Conservation (phyloP, 1,140 invertebrate genomes). For the Eulimnadia texana region DNA sequence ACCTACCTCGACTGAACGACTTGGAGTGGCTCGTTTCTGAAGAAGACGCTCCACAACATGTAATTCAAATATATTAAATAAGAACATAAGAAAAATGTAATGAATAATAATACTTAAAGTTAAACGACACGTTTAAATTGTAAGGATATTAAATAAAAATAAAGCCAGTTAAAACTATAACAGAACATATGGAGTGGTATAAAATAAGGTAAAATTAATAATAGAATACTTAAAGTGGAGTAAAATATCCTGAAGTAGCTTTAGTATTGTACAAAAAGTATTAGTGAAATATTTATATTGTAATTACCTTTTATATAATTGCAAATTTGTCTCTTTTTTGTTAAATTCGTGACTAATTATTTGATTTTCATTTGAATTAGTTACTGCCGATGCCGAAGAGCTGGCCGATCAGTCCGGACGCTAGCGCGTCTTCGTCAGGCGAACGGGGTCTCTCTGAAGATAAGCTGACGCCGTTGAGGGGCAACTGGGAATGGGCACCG, state of each 20-base stretch:
- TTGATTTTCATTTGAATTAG: constrained; percentile 25
- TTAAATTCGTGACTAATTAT: neutral
- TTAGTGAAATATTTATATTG: constrained; percentile 6
- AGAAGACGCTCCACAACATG: constrained; percentile 56
- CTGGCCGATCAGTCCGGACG: constrained; percentile 47
- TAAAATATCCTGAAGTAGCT: too few relatives aligned
- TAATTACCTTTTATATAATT: neutral
- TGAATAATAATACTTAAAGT: too few relatives aligned
- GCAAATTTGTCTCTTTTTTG: neutral
- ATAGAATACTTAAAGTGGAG: too few relatives aligned
- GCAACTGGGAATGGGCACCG: constrained; percentile 69
- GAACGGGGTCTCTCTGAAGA: constrained; percentile 27
- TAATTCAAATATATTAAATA: too few relatives aligned
- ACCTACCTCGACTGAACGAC: constrained; percentile 59
- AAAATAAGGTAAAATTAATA: too few relatives aligned
- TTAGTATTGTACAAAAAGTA: neutral
- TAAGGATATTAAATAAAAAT: too few relatives aligned
- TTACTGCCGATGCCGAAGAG: constrained; percentile 59
- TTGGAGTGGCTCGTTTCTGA: constrained; percentile 71
- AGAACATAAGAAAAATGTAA: too few relatives aligned
- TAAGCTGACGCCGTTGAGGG: constrained; percentile 42
- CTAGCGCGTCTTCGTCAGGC: constrained; percentile 28
- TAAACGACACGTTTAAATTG: too few relatives aligned
- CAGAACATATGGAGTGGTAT: too few relatives aligned
- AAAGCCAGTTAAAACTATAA: neutral